Base-by-base conservation (phyloP, 2,797 vertebrate species). In the Schizothorax lantsangensis region DNA sequence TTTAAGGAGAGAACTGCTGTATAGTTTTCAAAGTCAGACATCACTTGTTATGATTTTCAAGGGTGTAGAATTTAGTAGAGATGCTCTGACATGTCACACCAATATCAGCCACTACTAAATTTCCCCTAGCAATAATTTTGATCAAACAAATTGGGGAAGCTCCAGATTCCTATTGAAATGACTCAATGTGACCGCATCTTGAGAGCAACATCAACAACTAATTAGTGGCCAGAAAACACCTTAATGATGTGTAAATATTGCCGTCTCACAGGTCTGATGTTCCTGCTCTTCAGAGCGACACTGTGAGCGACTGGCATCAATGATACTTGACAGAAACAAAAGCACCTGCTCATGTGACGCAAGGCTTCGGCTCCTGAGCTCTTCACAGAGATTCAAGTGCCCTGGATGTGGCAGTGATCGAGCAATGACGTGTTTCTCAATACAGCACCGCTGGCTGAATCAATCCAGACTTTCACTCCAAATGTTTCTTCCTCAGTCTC, bases 391-490 rank as follows among this genome's bases (percentile, higher is more conserved):
- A 68, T 75, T 84, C 33, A 64, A 71, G 36, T 52, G 59, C 66
- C 62, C 72, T 83, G 81, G 80, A 82, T 12, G n/a, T 30, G 62
- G 71, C 79, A 12, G 57, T 81, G 85, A 86, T 38, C 52, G 45
- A 81, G 23, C 57, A 79, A 21, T 74, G 74, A 82, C 23, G 26
- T 45, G 72, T 79, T 75, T 59, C 14, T 81, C 45, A 75, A 14
- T 38, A 23, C 77, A 81, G 54, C 12, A 38, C 30, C 45, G 30
- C 26, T 78, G 62, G 54, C 71, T 69, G 49, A 57, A 59, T 69
- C 19, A 52, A 68, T 69, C 64, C 8, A 33, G 8, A 43, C 43
- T 54, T 49, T 66, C 33, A 30, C 64, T 81, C 3, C 57, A 79
- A 45, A 84, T 43, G 83, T 68, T 62, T 72, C 64, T 30, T n/a